Evolutionary conservation across 1,140 invertebrate genomes (phyloP), one percentile per base, ranked within the genome.

Genomic region (Aphelenchoides fujianensis): DNA sequence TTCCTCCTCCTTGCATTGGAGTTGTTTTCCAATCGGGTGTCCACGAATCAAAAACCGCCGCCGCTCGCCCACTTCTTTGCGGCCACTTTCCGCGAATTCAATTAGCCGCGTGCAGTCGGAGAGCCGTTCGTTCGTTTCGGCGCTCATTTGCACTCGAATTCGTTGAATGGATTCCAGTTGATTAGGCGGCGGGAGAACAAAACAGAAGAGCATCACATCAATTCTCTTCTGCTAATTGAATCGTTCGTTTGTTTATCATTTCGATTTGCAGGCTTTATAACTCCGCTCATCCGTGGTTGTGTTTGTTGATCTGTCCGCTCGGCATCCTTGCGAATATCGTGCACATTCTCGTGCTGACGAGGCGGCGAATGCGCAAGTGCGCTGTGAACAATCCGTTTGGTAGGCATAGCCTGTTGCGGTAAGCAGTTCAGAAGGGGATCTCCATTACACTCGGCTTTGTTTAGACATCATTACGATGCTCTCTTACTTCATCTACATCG

Each of bases 391-490:
- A 57, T n/a, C 34, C 57, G 77, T 23, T 55, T 79, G 27, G 82
- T 79, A 23, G 78, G 78, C 19, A 73, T 73, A 30, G 72, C 72
- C 2, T 35, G 23, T 23, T 71, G 69, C 37, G 69, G 73, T n/a
- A n/a, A n/a, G n/a, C n/a, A n/a, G n/a, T n/a, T n/a, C n/a, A n/a
- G n/a, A n/a, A n/a, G n/a, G 69, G 69, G 31, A 78, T 81, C 30
- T 77, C 76, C 0, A 57, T 77, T 28, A 80, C 78, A 53, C 78
- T 80, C n/a, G n/a, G n/a, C n/a, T n/a, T n/a, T n/a, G n/a, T n/a
- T n/a, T n/a, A n/a, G n/a, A n/a, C 59, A 77, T 79, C 57, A 67
- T 76, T 55, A 79, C 78, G 2, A 79, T 79, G 78, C 63, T 59
- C 2, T 69, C 67, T n/a, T 79, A 79, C 54, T 72, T 79, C 23